Evolutionary conservation across 2,888 invertebrate species (phyloP), one percentile per base, ranked within the genome.

Genomic region (Ochropleura plecta): DNA sequence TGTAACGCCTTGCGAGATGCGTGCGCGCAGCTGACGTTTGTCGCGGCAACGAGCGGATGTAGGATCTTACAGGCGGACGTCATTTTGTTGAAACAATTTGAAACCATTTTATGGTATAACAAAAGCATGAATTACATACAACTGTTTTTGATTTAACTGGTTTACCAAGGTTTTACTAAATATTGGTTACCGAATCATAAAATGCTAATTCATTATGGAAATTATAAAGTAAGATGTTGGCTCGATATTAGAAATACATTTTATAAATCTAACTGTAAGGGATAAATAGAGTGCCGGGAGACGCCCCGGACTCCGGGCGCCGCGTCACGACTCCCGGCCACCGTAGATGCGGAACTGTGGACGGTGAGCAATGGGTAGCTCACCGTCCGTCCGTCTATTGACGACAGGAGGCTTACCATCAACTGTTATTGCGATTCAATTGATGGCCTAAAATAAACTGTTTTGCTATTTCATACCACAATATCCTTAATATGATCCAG

Each of bases 1-100:
- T 20, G 59, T 60, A 68, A 73, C 46, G 40, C 8, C 51, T 12
- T 10, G 67, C 51, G 48, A 42, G 12, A 9, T 40, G 62, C 69
- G 69, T 49, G n/a, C 10, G 81, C 81, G 63, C 72, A 20, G 18
- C n/a, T 79, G 75, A 79, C 81, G 83, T 74, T 53, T 30, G 40
- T 53, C 65, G 62, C 71, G 69, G 40, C 8, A 2, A 20, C 12
- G 48, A 12, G 66, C 59, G 53, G 18, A 48, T 51, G 60, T 30
- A 30, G n/a, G 20, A 7, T 53, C 42, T 42, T 40, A 30, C 18
- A 68, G 16, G 53, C 14, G n/a, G 51, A 72, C 73, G 48, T 48
- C 14, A 57, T 18, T 18, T 20, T 18, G n/a, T 48, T 48, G 14
- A 42, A 14, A 59, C 4, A 0, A 30, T 30, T 59, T 30, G 30